These are phyloP conservation scores for Trileptium ribeirensis DNA, from an alignment of 2,888 invertebrate species.

Conservation along the genomic window DNA sequence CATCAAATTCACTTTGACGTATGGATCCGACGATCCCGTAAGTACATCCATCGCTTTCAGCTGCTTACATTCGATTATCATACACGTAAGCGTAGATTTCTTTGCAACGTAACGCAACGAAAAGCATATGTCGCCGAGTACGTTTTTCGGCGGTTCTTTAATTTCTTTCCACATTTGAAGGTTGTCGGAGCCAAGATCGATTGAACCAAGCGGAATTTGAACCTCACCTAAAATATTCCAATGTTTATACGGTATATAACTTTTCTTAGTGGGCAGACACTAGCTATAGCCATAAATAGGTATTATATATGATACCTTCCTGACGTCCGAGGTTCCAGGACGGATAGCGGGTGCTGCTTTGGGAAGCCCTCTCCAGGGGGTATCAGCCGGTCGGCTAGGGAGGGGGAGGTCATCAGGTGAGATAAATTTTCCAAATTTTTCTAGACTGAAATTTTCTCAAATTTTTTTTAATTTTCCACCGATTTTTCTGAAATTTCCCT, in stretches of 20 bases:
- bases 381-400: too few species aligned
- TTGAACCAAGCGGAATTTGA: conserved; percentile 89
- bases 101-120: conserved; percentile 98
- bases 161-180: conserved; percentile 98
- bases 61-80: conserved; percentile 97
- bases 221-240: conserved; percentile 57
- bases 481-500: too few species aligned
- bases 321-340: too few species aligned
- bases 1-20: conserved; percentile 99
- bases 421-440: too few species aligned
- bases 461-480: too few species aligned
- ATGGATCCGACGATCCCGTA: conserved; percentile 88
- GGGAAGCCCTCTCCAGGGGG: too few species aligned
- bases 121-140: conserved; percentile 97
- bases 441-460: too few species aligned
- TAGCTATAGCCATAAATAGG: background rate
- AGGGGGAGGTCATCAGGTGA: too few species aligned
- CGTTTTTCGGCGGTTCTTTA: conserved; percentile 72
- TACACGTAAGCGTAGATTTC: conserved; percentile 95
- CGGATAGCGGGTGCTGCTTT: too few species aligned
- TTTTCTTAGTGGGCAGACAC: background rate
- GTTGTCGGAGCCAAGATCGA: conserved; percentile 86
- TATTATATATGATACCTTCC: too few species aligned
- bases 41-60: conserved; percentile 99
- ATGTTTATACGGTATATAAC: conserved; percentile 2